Evolutionary conservation across 92 coral and sea anemone genomes (phyloP).

Genomic region (Isaurus tuberculatus): DNA sequence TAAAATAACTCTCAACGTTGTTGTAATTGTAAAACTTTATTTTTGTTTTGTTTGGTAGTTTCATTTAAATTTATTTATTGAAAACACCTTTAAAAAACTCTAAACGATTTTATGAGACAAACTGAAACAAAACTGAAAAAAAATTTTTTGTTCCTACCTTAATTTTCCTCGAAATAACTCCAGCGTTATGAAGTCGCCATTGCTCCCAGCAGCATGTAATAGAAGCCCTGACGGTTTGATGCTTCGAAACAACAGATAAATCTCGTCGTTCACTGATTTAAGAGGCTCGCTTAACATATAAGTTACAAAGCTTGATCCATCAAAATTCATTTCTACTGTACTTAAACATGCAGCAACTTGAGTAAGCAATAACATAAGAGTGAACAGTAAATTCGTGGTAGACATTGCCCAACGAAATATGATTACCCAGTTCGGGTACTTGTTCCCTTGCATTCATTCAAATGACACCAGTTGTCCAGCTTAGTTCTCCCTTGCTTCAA

Average conservation of each 20-base stretch:
- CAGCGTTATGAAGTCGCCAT: slow-evolving; percentile 86
- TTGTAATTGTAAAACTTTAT: not conserved
- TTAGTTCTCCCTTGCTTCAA: not conserved
- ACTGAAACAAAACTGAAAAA: slow-evolving; percentile 10
- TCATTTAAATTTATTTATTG: not conserved
- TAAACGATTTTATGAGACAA: slow-evolving; percentile 26
- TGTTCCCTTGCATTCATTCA: slow-evolving; percentile 36
- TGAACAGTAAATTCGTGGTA: slow-evolving; percentile 15
- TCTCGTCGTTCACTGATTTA: slow-evolving; percentile 58
- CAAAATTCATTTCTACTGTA: slow-evolving; percentile 63
- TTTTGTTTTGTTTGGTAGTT: not conserved
- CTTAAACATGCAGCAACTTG: slow-evolving; percentile 36
- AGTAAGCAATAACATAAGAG: slow-evolving; percentile 7
- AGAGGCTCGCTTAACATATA: slow-evolving; percentile 59
- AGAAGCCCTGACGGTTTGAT: slow-evolving; percentile 86
- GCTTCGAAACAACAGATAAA: slow-evolving; percentile 77
- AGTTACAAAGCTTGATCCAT: slow-evolving; percentile 75
- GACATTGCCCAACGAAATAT: slow-evolving; percentile 38
- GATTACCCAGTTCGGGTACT: slow-evolving; percentile 27
- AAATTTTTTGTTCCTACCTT: slow-evolving; percentile 70
- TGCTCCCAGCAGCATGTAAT: slow-evolving; percentile 78
- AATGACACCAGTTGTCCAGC: slow-evolving; percentile 35
- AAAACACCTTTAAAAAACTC: slow-evolving; percentile 29
- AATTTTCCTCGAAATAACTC: slow-evolving; percentile 92
- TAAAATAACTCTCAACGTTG: not conserved